Evolutionary conservation across 1,140 invertebrate genomes (phyloP).

Genomic region (Asobara japonica): DNA sequence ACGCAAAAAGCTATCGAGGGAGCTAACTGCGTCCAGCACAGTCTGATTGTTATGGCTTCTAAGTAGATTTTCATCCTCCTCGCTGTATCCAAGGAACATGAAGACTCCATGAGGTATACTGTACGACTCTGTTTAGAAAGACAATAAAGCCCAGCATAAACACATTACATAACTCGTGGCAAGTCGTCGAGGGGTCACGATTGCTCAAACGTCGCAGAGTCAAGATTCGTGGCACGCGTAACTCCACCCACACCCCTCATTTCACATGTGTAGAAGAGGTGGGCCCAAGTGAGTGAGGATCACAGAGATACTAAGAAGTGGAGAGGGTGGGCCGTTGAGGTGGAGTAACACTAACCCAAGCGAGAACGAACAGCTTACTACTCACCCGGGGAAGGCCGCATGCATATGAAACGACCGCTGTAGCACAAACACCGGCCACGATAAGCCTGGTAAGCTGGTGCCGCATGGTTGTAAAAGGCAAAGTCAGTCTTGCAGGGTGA

Average conservation of each 20-base stretch:
- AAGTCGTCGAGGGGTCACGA: neutral
- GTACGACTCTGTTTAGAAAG: constrained; percentile 73
- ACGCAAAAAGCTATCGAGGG: constrained; percentile 80
- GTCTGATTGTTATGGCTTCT: constrained; percentile 81
- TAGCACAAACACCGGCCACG: constrained; percentile 89
- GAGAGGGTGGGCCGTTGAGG: neutral
- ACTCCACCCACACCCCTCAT: neutral
- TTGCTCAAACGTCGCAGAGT: constrained; percentile 20
- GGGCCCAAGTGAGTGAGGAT: neutral
- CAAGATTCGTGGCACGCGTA: constrained; percentile 29
- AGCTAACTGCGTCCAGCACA: constrained; percentile 81
- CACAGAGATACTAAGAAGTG: neutral
- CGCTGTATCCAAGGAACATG: constrained; percentile 87
- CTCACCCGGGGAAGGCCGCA: constrained; percentile 84
- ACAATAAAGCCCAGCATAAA: constrained; percentile 1
- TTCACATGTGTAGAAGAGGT: neutral
- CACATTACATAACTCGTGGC: constrained; percentile 20
- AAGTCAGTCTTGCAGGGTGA: constrained; percentile 85
- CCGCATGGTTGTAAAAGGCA: constrained; percentile 88
- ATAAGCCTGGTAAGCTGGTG: constrained; percentile 88
- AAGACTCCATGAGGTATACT: constrained; percentile 83
- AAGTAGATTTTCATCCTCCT: constrained; percentile 84
- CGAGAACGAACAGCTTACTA: constrained; percentile 30
- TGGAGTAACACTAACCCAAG: neutral
- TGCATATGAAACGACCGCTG: constrained; percentile 89